Conservation (phyloP, 2,888 invertebrate genomes). For the Hofmannophila pseudospretella region DNA sequence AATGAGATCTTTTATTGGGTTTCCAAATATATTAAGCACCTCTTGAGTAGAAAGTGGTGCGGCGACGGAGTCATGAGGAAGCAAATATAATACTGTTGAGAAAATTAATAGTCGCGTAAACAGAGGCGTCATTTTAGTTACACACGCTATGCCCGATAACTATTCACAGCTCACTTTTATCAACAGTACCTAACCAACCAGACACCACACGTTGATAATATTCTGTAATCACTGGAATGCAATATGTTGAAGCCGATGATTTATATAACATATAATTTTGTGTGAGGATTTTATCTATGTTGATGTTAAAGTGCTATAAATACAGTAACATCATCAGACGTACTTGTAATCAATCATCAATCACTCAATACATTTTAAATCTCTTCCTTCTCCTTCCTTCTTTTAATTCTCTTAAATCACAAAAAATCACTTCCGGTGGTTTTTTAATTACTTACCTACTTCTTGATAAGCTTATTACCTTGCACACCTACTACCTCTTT, state of each 20-base stretch:
- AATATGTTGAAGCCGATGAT: not conserved
- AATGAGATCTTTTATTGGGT: conserved; percentile 53
- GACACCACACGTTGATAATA: conserved; percentile 15
- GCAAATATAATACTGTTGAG: conserved; percentile 42
- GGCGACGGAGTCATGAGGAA: conserved; percentile 29
- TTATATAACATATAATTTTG: too few species aligned
- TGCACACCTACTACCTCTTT: too few species aligned
- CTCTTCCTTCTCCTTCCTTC: too few species aligned
- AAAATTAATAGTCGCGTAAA: conserved; percentile 49
- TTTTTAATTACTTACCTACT: too few species aligned
- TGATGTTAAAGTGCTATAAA: not conserved
- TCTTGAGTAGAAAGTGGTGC: conserved; percentile 39
- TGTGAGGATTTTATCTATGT: conserved; percentile 3
- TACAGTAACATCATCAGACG: too few species aligned
- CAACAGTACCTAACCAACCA: conserved; percentile 25
- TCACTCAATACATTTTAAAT: too few species aligned
- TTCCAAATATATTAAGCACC: conserved; percentile 49
- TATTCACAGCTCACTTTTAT: conserved; percentile 37
- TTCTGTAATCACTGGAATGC: conserved; percentile 8
- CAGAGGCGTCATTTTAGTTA: conserved; percentile 53
- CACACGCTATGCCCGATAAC: conserved; percentile 31
- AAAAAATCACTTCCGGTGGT: too few species aligned
- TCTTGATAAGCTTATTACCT: too few species aligned
- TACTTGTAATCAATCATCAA: too few species aligned
- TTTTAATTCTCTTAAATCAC: too few species aligned